phyloP scores from a whole-genome alignment of 2,113 vertebrate species.

The Lasiurus cinereus region DNA sequence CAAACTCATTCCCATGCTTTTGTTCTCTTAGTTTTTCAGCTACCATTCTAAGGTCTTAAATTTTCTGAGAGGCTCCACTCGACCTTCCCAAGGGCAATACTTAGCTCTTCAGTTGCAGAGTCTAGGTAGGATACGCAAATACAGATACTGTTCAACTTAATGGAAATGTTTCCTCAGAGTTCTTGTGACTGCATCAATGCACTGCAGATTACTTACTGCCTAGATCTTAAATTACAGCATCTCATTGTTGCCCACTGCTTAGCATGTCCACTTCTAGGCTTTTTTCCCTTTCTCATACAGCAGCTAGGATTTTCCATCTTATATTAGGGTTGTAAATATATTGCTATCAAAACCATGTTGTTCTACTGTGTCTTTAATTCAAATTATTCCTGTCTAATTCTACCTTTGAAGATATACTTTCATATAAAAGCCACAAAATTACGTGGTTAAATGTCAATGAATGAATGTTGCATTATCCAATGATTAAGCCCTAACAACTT shows the following conservation, averaged over 20 bases:
- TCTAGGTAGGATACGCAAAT: background rate
- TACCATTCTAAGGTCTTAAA: conserved; percentile 24
- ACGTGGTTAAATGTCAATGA: conserved; percentile 66
- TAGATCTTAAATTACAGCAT: background rate
- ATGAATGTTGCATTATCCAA: conserved; percentile 45
- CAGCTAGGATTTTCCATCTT: background rate
- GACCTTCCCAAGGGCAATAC: background rate
- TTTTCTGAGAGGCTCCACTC: conserved; percentile 11
- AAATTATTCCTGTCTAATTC: conserved; percentile 64
- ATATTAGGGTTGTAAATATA: conserved; percentile 31
- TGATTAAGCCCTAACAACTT: conserved; percentile 59
- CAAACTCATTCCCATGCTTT: conserved; percentile 11
- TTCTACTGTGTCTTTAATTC: conserved; percentile 49
- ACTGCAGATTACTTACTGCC: no score
- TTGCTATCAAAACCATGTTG: conserved; percentile 44
- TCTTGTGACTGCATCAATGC: background rate
- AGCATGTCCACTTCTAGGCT: background rate
- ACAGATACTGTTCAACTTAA: background rate
- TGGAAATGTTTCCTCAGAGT: background rate
- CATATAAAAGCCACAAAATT: conserved; percentile 65
- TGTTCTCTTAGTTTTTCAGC: background rate
- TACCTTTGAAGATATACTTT: conserved; percentile 51
- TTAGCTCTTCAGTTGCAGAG: background rate
- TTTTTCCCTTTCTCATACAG: conserved; percentile 15
- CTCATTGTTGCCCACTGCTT: background rate